Evolutionary conservation across 2,888 invertebrate species (phyloP), one percentile per base, ranked within the genome.

Genomic region (Lomographa bimaculata): DNA sequence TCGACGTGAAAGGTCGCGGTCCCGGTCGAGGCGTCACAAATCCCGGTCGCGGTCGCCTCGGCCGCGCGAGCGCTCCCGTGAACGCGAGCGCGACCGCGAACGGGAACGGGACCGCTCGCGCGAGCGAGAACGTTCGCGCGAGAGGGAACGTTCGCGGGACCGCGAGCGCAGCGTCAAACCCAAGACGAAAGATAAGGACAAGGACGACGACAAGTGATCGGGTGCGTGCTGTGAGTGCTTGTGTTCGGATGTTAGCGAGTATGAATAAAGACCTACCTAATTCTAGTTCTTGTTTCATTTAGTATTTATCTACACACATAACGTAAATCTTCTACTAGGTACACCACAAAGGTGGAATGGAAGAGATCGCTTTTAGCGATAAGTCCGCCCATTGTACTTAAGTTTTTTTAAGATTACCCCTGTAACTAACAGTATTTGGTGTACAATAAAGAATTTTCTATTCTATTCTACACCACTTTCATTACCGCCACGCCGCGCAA

Each of bases 31-130:
- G 1, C 89, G 94, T 38, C 94, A 94, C 73, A 93, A 94, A 68
- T 94, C 94, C 1, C 86, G 94, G 25, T 94, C 94, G 2, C 90
- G 93, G 16, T 94, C 94, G 60, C 94, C 94, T 24, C 91, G 92
- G 42, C 66, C 47, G 26, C 72, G 80, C 9, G 79, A 79, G 17
- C 75, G 78, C 69, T 66, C 47, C 25, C 1, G 14, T 14, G 19
- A 11, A 7, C 57, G 63, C 7, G 56, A 56, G 7, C 64, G 80
- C 10, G 66, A 66, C 27, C 67, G 78, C n/a, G 79, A 80, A 21
- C 89, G 91, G 41, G 46, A 40, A 1, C 61, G 76, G 5, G 76
- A 74, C n/a, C 69, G 79, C 5, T 23, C 45, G n/a, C 27, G 35
- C 16, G 73, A 64, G 9, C 56, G 76, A 1, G 75, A 73, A 0